A percentile compares a stretch with the other conserved stretches of the same genome.
These are phyloP conservation scores for Lepidurus couesii DNA, from an alignment of 1,140 invertebrate genomes.

Conservation along the genomic window DNA sequence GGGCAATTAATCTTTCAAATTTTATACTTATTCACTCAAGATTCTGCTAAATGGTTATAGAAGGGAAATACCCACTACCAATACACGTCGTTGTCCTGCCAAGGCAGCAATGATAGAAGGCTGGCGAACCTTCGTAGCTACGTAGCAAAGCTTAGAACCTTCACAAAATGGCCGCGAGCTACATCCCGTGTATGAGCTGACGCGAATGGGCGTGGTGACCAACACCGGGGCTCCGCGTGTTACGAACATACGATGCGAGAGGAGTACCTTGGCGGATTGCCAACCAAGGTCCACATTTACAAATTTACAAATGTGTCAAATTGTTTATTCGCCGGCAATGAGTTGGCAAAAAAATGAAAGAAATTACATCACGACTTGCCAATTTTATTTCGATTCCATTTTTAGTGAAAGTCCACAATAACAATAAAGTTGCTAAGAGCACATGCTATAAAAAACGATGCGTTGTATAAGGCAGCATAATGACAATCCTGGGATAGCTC, in stretches of 20 bases:
- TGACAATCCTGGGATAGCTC: neutral
- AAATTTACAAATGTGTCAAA: neutral
- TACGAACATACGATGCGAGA: neutral
- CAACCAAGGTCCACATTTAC: neutral
- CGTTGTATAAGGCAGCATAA: neutral
- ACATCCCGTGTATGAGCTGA: neutral
- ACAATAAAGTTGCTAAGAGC: neutral
- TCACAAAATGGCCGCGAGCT: conserved; percentile 9
- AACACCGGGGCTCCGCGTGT: neutral
- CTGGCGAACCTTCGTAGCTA: neutral
- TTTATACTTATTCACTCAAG: too few relatives aligned
- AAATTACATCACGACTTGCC: neutral
- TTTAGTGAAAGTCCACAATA: neutral
- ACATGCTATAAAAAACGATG: neutral
- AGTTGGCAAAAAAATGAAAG: neutral
- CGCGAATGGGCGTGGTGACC: neutral
- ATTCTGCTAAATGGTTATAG: too few relatives aligned
- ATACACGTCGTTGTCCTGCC: neutral
- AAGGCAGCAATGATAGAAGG: neutral
- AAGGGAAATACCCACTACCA: neutral
- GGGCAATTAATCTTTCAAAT: too few relatives aligned
- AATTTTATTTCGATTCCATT: neutral
- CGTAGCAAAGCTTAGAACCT: neutral
- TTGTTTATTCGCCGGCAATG: neutral
- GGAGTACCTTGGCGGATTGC: neutral